Percentiles rank a stretch among this genome's conserved stretches.
Evolutionary conservation across 2,797 vertebrate genomes (phyloP).

Genomic region (Leptoclinus maculatus): DNA sequence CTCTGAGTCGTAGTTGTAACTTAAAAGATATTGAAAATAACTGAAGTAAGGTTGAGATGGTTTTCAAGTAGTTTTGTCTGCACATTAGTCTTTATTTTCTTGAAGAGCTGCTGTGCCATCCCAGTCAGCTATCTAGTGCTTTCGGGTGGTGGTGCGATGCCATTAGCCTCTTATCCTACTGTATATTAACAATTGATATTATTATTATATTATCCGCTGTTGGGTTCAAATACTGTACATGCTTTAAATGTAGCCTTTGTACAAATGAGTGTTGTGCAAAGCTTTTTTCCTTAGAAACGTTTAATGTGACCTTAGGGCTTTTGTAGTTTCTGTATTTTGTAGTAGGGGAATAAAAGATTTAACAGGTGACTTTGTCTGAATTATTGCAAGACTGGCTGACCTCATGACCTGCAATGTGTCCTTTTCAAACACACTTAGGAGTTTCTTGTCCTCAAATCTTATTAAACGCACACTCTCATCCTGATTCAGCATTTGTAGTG

Average conservation of each 20-base stretch:
- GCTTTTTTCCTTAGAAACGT: conserved; percentile 36
- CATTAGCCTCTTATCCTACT: conserved; percentile 40
- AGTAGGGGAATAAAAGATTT: conserved; percentile 67
- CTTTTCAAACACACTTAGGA: conserved; percentile 5
- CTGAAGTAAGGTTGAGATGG: conserved; percentile 19
- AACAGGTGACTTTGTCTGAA: conserved; percentile 39
- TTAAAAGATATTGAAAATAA: conserved; percentile 31
- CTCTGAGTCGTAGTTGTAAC: conserved; percentile 39
- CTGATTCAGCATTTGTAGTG: conserved; percentile 61
- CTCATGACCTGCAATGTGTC: not conserved
- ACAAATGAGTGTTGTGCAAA: conserved; percentile 35
- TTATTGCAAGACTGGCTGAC: conserved; percentile 33
- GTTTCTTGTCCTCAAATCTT: not conserved
- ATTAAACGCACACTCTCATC: conserved; percentile 25
- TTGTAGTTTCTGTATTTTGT: conserved; percentile 53
- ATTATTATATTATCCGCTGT: conserved; percentile 28
- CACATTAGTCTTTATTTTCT: conserved; percentile 52
- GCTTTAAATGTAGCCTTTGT: conserved; percentile 31
- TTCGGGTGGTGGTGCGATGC: conserved; percentile 26
- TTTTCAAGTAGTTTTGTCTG: conserved; percentile 53
- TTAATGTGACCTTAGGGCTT: conserved; percentile 18
- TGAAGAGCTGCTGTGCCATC: conserved; percentile 40
- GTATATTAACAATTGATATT: conserved; percentile 50
- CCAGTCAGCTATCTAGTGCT: conserved; percentile 52
- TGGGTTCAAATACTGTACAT: conserved; percentile 46